Percentiles rank a stretch among this genome's conserved stretches.
These are phyloP conservation scores for Pseudonaja textilis DNA, from an alignment of 2,113 vertebrate genomes.

Conservation along the genomic window DNA sequence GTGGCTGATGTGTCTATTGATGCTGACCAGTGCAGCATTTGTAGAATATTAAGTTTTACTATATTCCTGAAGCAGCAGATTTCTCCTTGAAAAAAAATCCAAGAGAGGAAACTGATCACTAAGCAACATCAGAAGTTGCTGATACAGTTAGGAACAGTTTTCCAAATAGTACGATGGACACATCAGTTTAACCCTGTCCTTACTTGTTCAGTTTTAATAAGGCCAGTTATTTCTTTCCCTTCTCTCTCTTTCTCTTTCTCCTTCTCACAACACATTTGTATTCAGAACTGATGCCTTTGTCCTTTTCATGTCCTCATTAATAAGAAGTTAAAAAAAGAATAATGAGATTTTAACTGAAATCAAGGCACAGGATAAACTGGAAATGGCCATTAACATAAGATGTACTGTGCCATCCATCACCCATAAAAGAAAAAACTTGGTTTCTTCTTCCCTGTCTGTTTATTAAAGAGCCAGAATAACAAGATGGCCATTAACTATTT, in stretches of 20 bases:
- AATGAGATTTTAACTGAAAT: slow-evolving; percentile 9
- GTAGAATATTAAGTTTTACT: neutral
- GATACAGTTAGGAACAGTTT: neutral
- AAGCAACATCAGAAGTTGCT: neutral
- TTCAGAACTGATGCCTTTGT: neutral
- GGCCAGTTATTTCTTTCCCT: neutral
- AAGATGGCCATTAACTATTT: slow-evolving; percentile 1
- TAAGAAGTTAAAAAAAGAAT: slow-evolving; percentile 21
- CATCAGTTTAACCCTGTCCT: neutral
- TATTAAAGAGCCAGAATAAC: neutral
- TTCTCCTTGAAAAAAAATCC: neutral
- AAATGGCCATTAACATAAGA: slow-evolving; percentile 10
- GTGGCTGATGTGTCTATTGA: neutral
- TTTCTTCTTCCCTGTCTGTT: neutral
- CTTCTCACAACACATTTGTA: neutral
- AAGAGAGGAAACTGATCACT: neutral
- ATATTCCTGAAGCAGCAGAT: neutral
- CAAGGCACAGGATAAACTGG: slow-evolving; percentile 8
- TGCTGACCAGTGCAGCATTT: neutral
- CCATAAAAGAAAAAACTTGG: slow-evolving; percentile 3
- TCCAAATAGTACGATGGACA: too few species aligned
- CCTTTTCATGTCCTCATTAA: slow-evolving; percentile 12
- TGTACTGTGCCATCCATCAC: slow-evolving; percentile 9
- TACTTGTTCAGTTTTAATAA: neutral
- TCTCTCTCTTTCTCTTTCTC: neutral